Conservation (phyloP, 2,888 invertebrate genomes). For the Leptopilina syphax region DNA sequence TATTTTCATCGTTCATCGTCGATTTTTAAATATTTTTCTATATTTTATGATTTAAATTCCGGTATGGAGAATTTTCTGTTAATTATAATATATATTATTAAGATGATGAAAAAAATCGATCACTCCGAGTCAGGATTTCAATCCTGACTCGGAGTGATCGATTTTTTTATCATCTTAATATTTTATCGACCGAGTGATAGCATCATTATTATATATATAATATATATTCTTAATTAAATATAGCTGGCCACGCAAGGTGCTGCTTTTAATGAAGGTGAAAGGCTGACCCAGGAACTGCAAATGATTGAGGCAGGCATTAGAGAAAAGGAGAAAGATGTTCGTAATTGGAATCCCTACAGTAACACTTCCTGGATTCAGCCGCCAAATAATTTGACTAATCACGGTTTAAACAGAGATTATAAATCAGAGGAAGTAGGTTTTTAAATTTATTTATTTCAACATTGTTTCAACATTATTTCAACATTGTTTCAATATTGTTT, state of each 20-base stretch:
- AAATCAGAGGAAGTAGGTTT: conserved; percentile 54
- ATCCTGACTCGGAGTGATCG: no score
- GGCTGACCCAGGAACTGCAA: conserved; percentile 80
- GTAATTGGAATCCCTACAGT: conserved; percentile 75
- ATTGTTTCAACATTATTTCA: not conserved
- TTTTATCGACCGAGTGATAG: no score
- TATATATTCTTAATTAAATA: not conserved
- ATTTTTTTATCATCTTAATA: not conserved
- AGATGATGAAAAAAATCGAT: no score
- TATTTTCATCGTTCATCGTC: no score
- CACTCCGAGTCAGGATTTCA: no score
- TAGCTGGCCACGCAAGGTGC: conserved; percentile 79
- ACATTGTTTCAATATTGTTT: no score
- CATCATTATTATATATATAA: no score
- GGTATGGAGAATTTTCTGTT: no score
- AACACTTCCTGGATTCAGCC: conserved; percentile 73
- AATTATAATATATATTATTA: no score
- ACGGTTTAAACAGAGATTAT: conserved; percentile 70
- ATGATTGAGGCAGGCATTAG: conserved; percentile 82
- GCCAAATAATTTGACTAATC: conserved; percentile 66
- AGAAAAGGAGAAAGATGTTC: conserved; percentile 81
- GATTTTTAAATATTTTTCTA: no score
- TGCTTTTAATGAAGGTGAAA: conserved; percentile 79
- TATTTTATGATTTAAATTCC: no score
- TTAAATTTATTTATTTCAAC: not conserved